These are phyloP conservation scores for Pilophorus perplexus DNA, from an alignment of 2,888 invertebrate genomes.

Conservation along the genomic window DNA sequence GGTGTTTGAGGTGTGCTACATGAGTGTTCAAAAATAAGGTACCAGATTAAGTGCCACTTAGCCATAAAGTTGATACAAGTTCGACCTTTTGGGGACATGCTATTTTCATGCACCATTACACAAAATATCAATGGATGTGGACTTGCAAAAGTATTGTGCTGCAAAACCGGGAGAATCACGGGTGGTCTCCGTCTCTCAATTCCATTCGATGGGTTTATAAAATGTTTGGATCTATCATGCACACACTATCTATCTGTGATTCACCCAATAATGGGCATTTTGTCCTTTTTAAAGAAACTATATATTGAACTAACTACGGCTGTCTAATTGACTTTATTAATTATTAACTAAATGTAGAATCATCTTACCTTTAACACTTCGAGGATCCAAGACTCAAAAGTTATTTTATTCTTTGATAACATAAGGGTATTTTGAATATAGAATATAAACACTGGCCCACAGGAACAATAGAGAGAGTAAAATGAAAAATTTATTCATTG, in stretches of 20 bases:
- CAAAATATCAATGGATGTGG: constrained; percentile 41
- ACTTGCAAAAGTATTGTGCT: constrained; percentile 38
- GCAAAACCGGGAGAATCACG: constrained; percentile 28
- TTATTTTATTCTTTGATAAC: constrained; percentile 17
- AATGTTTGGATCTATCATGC: constrained; percentile 45
- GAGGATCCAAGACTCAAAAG: constrained; percentile 37
- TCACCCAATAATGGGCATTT: constrained; percentile 22
- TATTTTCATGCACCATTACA: constrained; percentile 44
- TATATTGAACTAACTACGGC: constrained; percentile 38
- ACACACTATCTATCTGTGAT: constrained; percentile 42
- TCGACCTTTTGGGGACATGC: constrained; percentile 43
- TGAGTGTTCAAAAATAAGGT: constrained; percentile 39
- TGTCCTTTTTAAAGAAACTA: constrained; percentile 19
- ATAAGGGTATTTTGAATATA: constrained; percentile 8
- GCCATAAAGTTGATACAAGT: constrained; percentile 28
- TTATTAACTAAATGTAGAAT: constrained; percentile 29
- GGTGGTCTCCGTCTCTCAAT: constrained; percentile 25
- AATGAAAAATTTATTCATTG: too few relatives aligned
- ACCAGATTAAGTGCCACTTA: constrained; percentile 41
- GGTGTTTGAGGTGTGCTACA: constrained; percentile 42
- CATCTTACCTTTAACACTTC: constrained; percentile 36
- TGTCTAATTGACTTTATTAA: constrained; percentile 31
- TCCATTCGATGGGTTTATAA: constrained; percentile 44
- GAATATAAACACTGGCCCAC: constrained; percentile 1
- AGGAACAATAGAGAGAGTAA: constrained; percentile 9